Evolutionary conservation across 2,113 vertebrate genomes (phyloP), one percentile per base, ranked within the genome.

Genomic region (Coturnix japonica): DNA sequence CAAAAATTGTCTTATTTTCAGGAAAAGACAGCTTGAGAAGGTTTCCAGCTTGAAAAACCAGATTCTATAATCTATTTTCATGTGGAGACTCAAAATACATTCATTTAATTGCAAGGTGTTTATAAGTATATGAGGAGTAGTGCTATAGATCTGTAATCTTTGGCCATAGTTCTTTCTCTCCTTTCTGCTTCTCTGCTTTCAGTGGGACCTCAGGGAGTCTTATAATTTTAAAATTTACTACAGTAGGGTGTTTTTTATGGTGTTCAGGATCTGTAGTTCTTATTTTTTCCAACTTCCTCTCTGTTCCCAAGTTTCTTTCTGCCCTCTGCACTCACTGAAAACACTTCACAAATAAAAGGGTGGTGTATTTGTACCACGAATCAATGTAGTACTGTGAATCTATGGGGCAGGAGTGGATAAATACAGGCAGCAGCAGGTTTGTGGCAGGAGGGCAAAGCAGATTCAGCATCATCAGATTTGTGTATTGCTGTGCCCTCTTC

Each of bases 161-260:
- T 77, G 77, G 37, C 57, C 4, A 5, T n/a, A 74, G 46, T 26
- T 90, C 46, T 15, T 73, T 85, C 39, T 69, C 54, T 91, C 41
- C n/a, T 91, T 77, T 85, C 60, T 74, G 80, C 26, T 93, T 85
- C 71, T 77, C 65, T 67, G 37, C 80, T 88, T 91, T 86, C 77
- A 86, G 46, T 66, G 21, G 31, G 47, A 81, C 37, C 25, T 47
- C 57, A 56, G 73, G 77, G 60, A 93, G 51, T 81, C 39, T 64
- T 47, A 83, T 22, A 83, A 74, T 78, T 94, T 43, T 51, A 74
- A 81, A 91, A 88, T 90, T 88, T 94, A 46, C 51, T 88, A 46
- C 25, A 49, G 31, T 60, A 11, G 7, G 5, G 22, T 81, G 8
- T 3, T 16, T 28, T 81, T 85, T 90, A 28, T 65, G 8, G 19